A percentile compares a stretch with the other conserved stretches of the same genome.
Conservation (phyloP, 2,797 vertebrate genomes). For the Lindbergichthys nudifrons region DNA sequence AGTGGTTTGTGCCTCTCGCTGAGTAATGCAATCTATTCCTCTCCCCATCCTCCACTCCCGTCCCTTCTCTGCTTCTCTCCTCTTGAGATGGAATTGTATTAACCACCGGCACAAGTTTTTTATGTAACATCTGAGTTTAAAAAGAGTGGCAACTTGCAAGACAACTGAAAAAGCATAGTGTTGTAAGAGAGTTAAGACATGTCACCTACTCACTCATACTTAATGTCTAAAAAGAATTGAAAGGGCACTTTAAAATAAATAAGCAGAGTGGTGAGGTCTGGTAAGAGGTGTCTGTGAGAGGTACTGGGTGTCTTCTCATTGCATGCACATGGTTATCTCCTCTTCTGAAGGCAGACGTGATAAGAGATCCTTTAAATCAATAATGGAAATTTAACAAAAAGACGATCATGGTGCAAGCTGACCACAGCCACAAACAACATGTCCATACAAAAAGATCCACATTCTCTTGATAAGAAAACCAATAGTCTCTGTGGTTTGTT, state of each 20-base stretch:
- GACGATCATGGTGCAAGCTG: constrained; percentile 6
- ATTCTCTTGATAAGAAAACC: constrained; percentile 4
- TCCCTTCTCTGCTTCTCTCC: neutral
- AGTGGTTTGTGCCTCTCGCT: constrained; percentile 8
- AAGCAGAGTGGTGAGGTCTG: neutral
- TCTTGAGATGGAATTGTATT: neutral
- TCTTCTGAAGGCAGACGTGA: constrained; percentile 26
- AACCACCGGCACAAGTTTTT: neutral
- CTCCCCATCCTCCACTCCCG: neutral
- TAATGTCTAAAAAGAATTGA: neutral
- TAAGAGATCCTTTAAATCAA: constrained; percentile 50
- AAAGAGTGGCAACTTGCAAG: neutral
- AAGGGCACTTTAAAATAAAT: neutral
- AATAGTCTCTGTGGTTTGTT: neutral
- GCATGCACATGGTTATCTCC: constrained; percentile 19
- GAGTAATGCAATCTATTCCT: neutral
- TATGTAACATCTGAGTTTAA: neutral
- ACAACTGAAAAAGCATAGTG: neutral
- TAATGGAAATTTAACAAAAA: constrained; percentile 57
- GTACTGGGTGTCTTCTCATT: constrained; percentile 7
- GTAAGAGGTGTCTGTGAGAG: neutral
- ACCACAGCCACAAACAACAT: constrained; percentile 16
- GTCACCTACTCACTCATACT: neutral
- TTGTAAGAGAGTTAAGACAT: neutral
- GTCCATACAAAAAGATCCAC: constrained; percentile 11